Conservation (phyloP, 2,113 vertebrate genomes). For the Albula glossodonta region DNA sequence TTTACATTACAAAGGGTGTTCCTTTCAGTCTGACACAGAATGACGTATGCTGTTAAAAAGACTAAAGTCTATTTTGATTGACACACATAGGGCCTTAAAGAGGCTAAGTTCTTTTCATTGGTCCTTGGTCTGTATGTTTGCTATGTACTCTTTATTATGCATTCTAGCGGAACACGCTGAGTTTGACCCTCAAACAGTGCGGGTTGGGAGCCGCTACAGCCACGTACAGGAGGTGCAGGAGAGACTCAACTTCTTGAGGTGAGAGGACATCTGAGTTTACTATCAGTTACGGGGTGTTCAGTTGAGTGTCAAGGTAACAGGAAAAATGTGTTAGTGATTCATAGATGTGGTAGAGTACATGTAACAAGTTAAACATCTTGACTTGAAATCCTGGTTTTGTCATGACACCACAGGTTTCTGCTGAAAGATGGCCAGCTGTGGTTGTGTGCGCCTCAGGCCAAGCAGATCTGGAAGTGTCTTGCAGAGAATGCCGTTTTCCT, state of each 20-base stretch:
- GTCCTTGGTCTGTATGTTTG: too few relatives aligned
- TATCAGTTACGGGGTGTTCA: not conserved
- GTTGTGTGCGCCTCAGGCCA: conserved; percentile 98
- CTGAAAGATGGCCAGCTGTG: conserved; percentile 98
- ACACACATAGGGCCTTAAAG: too few relatives aligned
- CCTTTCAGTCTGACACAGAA: too few relatives aligned
- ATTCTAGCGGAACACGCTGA: conserved; percentile 85
- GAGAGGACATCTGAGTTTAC: not conserved
- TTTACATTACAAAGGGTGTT: too few relatives aligned
- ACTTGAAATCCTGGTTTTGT: not conserved
- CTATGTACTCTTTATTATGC: not conserved
- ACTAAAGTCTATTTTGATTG: too few relatives aligned
- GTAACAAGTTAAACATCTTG: too few relatives aligned
- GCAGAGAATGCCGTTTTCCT: conserved; percentile 98
- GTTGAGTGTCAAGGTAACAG: not conserved
- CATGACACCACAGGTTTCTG: conserved; percentile 81
- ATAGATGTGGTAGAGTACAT: not conserved
- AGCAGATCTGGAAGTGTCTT: conserved; percentile 99
- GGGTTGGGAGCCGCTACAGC: conserved; percentile 95
- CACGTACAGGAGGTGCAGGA: conserved; percentile 99
- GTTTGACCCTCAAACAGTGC: conserved; percentile 97
- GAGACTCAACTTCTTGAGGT: conserved; percentile 95
- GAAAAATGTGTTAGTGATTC: not conserved
- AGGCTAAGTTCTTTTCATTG: too few relatives aligned
- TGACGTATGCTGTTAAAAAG: too few relatives aligned